Base-by-base conservation (phyloP, 2,113 vertebrate genomes). In the Ophthalmolycus amberensis region DNA sequence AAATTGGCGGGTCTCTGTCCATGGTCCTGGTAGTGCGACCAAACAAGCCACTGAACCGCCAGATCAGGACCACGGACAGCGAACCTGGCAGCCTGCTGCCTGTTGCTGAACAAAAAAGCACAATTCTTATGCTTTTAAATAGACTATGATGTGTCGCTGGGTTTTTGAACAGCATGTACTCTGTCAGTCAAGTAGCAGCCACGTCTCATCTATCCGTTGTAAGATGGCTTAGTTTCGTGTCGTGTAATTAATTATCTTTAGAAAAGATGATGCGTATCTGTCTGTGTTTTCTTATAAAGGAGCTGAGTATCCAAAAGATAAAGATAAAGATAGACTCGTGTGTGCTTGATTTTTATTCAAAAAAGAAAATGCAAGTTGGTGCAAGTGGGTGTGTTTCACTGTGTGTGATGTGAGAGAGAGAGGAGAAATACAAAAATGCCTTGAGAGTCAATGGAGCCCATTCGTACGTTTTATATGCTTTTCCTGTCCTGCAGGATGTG, bases 401-500 rank as follows among this genome's bases (percentile, higher is more conserved):
- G 40, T 9, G 9, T 59, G 62, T 62, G 40, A 25, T 60, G 14
- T 42, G 37, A 20, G 15, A 59, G 65, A 29, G 56, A 37, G 7
- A 32, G 29, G 15, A 64, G 27, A 85, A 71, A 52, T 34, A 69
- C 46, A 80, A 59, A 70, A 64, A 38, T 46, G 20, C 54, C 59
- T 25, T 60, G 56, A 63, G 71, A 74, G 66, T 76, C 32, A 75
- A 4, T 44, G 48, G 38, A 74, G 42, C 37, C 48, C 62, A 52
- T 18, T 74, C 83, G 81, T 64, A 42, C 37, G 71, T 70, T 58
- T 25, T 14, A 27, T 52, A 18, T 71, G 78, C 75, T 12, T 74
- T 75, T 84, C 79, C 77, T 88, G 81, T 88, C 80, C 88, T 89
- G 82, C 48, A 83, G 84, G 81, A 87, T 86, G 77, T 83, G 84